Evolutionary conservation across 2,888 invertebrate species (phyloP), one percentile per base, ranked within the genome.

Genomic region (Sarcophaga variegata): DNA sequence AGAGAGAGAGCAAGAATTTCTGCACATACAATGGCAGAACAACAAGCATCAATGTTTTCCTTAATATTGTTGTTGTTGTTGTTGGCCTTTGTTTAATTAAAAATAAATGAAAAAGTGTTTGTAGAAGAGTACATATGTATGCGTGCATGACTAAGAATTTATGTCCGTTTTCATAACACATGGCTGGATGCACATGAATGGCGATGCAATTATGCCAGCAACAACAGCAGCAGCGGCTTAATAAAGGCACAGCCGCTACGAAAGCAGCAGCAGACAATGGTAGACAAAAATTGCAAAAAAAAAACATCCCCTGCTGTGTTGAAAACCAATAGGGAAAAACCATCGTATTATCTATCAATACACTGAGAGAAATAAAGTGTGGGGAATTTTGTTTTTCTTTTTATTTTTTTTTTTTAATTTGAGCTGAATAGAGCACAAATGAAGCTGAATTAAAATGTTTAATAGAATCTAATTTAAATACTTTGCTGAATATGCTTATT

Each of bases 221-320:
- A 76, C 81, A 81, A 81, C 67, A 80, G 71, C 81, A 14, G 49
- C 59, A 37, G 8, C 37, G 37, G 49, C 25, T 11, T 10, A 22
- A 14, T 37, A 74, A 76, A 74, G 72, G 81, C 74, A 78, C 84
- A 84, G 71, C 76, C 20, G 60, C 59, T 3, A 69, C 20, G 17
- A 37, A 37, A 10, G 37, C 14, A 54, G n/a, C 14, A 47, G 67
- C 17, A 25, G 60, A 74, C 17, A 63, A 54, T 17, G 17, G 54
- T 17, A 14, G 17, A 54, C 14, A 54, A 54, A 54, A 54, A 54
- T 17, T 14, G 17, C 17, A 54, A 54, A 14, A 49, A 49, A 84
- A 82, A 86, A 81, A 86, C 77, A 76, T 70, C 79, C 74, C 87
- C 84, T 76, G 79, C 20, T 70, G 70, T 59, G 64, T 70, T 11